Evolutionary conservation across 2,888 invertebrate species (phyloP).

Genomic region (Clanis bilineata): DNA sequence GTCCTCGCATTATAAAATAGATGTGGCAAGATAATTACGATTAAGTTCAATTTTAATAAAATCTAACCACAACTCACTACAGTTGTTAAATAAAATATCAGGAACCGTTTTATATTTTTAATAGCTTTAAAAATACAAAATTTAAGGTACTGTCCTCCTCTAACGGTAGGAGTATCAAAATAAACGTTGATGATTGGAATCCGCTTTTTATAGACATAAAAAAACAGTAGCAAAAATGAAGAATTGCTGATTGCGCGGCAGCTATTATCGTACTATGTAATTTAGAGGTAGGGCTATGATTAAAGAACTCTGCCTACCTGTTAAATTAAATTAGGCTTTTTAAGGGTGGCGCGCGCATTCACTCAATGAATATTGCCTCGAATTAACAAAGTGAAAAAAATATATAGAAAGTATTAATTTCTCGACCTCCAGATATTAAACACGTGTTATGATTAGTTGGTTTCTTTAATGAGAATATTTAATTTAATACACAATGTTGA

Average conservation of each 20-base stretch:
- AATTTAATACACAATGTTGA: not conserved
- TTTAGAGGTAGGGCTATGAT: constrained; percentile 78
- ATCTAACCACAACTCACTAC: no score
- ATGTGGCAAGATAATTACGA: no score
- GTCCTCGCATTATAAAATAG: no score
- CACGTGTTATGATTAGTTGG: constrained; percentile 70
- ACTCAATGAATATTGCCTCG: constrained; percentile 43
- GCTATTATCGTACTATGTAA: constrained; percentile 76
- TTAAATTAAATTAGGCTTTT: constrained; percentile 82
- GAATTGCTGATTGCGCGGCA: constrained; percentile 77
- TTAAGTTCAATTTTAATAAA: no score
- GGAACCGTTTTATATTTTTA: no score
- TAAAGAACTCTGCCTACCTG: constrained; percentile 79
- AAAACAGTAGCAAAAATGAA: constrained; percentile 79
- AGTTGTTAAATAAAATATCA: no score
- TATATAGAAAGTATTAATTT: constrained; percentile 65
- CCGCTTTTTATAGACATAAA: constrained; percentile 59
- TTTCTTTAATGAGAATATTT: not conserved
- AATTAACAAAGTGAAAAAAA: constrained; percentile 63
- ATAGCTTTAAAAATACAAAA: not conserved
- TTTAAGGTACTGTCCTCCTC: constrained; percentile 23
- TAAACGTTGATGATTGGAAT: constrained; percentile 37
- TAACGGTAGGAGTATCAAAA: constrained; percentile 48
- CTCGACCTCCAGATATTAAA: constrained; percentile 67
- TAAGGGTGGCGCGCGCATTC: constrained; percentile 72